These are phyloP conservation scores for Pangasianodon hypophthalmus DNA, from an alignment of 2,113 vertebrate genomes.

Conservation along the genomic window DNA sequence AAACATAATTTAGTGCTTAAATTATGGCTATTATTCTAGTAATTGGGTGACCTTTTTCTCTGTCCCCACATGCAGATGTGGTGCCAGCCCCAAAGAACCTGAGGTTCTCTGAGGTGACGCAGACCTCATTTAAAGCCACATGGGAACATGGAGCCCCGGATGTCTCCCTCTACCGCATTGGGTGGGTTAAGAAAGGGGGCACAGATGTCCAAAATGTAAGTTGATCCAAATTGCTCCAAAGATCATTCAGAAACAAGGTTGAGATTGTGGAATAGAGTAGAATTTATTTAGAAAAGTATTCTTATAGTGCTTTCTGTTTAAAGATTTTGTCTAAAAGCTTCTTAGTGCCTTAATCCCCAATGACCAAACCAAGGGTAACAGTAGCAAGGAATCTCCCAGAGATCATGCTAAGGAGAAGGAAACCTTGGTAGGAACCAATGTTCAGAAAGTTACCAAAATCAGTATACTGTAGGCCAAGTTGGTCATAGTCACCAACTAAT, in stretches of 20 bases:
- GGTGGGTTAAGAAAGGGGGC: constrained; percentile 79
- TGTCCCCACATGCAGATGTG: constrained; percentile 65
- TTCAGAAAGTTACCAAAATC: not conserved
- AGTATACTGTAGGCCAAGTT: not conserved
- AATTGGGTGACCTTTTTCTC: not conserved
- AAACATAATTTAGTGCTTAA: constrained; percentile 6
- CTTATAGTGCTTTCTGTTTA: not conserved
- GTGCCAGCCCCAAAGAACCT: constrained; percentile 91
- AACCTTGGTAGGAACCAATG: not conserved
- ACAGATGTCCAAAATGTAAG: constrained; percentile 64
- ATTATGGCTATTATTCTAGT: not conserved
- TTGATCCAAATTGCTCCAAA: not conserved
- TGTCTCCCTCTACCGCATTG: constrained; percentile 88
- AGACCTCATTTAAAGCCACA: constrained; percentile 83
- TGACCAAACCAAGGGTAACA: not conserved
- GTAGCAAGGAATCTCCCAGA: not conserved
- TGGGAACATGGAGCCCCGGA: constrained; percentile 94
- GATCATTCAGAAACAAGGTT: not conserved
- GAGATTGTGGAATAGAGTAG: not conserved
- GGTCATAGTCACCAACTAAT: not conserved
- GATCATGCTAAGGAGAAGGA: not conserved
- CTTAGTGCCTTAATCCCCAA: not conserved
- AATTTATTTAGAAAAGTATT: not conserved
- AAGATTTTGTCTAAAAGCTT: not conserved
- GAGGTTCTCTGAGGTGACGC: constrained; percentile 82